phyloP scores from a whole-genome alignment of 64 coral and sea anemone genomes.

The Actinia tenebrosa region DNA sequence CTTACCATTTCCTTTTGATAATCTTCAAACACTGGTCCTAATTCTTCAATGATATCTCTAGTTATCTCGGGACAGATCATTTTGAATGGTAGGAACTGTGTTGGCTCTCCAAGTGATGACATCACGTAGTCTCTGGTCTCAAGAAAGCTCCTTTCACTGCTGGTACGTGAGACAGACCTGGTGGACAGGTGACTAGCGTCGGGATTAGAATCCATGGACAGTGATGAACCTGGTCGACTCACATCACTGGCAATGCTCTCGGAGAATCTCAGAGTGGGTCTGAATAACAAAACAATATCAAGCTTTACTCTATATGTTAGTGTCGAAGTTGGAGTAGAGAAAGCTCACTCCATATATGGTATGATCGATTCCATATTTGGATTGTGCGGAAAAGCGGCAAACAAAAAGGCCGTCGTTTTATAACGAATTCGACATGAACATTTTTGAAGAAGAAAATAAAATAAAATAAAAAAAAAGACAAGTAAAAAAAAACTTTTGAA shows the following conservation, averaged over 20 bases:
- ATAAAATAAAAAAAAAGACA: too few species aligned
- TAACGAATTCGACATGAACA: too few species aligned
- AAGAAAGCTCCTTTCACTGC: conserved; percentile 59
- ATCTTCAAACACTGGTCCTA: conserved; percentile 72
- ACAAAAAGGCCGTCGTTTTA: too few species aligned
- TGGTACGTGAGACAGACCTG: conserved; percentile 54
- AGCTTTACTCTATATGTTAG: background rate
- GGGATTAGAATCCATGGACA: conserved; percentile 52
- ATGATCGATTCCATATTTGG: too few species aligned
- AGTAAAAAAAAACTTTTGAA: too few species aligned
- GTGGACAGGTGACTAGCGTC: conserved; percentile 22
- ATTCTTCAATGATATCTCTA: conserved; percentile 53
- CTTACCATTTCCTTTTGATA: conserved; percentile 87
- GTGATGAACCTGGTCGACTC: conserved; percentile 37
- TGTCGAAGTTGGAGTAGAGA: too few species aligned
- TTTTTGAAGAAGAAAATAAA: too few species aligned
- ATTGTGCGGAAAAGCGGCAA: too few species aligned
- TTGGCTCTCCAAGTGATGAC: conserved; percentile 69
- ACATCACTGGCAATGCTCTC: conserved; percentile 49
- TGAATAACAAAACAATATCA: background rate
- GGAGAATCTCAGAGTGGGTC: conserved; percentile 39
- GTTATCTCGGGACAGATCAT: conserved; percentile 77
- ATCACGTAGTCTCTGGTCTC: conserved; percentile 60
- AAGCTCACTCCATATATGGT: too few species aligned
- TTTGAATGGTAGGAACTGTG: conserved; percentile 71